Conservation (phyloP, 1,140 invertebrate species). For the Nixonia krombeini region DNA sequence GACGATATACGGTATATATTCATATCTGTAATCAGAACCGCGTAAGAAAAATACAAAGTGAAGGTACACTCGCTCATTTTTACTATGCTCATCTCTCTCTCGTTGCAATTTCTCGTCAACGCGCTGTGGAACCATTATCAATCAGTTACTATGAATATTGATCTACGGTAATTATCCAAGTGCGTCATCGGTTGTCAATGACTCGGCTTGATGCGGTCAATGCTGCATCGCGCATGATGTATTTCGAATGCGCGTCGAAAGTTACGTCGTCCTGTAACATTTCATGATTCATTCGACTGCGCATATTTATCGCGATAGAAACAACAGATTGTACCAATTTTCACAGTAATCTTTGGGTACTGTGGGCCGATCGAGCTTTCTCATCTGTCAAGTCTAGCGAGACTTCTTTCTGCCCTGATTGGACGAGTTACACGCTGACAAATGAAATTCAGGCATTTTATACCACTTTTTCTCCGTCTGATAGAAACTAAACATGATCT, state of each 20-base stretch:
- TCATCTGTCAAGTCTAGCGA: too few relatives aligned
- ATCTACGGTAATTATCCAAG: slow-evolving; percentile 38
- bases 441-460: too few relatives aligned
- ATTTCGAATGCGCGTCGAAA: background rate
- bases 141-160: slow-evolving; percentile 32
- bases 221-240: slow-evolving; percentile 22
- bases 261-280: too few relatives aligned
- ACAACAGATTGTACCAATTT: too few relatives aligned
- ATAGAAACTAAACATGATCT: too few relatives aligned
- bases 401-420: too few relatives aligned
- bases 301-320: too few relatives aligned
- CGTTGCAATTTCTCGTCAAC: slow-evolving; percentile 8
- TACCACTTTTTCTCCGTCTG: too few relatives aligned
- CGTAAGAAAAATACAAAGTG: slow-evolving; percentile 54
- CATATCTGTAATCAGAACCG: slow-evolving; percentile 20
- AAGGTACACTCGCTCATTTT: slow-evolving; percentile 37
- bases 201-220: slow-evolving; percentile 34
- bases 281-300: too few relatives aligned
- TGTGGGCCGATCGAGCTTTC: too few relatives aligned
- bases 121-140: slow-evolving; percentile 20
- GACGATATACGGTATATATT: slow-evolving; percentile 26
- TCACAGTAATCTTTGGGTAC: too few relatives aligned
- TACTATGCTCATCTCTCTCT: slow-evolving; percentile 18
- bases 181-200: slow-evolving; percentile 39
- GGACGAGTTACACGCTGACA: too few relatives aligned